phyloP scores from a whole-genome alignment of 2,888 invertebrate species.

The Spisula subtruncata region DNA sequence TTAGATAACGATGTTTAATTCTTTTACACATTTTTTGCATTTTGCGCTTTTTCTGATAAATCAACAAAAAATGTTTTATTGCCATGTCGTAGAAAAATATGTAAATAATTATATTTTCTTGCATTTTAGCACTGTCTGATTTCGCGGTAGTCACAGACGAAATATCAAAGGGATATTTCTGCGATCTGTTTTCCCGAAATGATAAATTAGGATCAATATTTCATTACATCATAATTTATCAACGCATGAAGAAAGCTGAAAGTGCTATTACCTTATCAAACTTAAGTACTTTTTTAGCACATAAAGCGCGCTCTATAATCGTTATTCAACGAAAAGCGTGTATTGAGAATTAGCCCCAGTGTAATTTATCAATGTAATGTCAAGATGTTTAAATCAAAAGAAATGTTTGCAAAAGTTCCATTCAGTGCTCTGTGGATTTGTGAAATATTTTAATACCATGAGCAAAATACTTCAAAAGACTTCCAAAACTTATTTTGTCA shows the following conservation, averaged over 20 bases:
- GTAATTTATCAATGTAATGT: background rate
- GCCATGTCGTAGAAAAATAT: too few species aligned
- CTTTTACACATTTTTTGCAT: too few species aligned
- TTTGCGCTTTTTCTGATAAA: too few species aligned
- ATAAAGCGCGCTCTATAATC: background rate
- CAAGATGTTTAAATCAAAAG: background rate
- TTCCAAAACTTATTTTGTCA: too few species aligned
- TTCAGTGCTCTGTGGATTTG: background rate
- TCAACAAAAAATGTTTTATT: too few species aligned
- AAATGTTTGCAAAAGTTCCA: background rate
- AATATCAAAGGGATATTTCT: too few species aligned
- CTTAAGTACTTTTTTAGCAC: background rate
- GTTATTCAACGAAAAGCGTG: background rate
- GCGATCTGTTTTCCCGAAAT: background rate
- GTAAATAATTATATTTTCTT: too few species aligned
- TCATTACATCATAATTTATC: background rate
- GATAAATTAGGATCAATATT: background rate
- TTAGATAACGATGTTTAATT: too few species aligned
- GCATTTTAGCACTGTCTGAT: background rate
- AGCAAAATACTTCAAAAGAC: too few species aligned
- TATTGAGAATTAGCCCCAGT: background rate
- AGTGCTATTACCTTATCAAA: background rate
- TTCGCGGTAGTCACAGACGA: background rate
- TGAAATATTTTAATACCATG: too few species aligned
- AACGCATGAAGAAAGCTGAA: background rate